These are phyloP conservation scores for Sebastes itinus DNA, from an alignment of 2,797 vertebrate species.

Conservation along the genomic window DNA sequence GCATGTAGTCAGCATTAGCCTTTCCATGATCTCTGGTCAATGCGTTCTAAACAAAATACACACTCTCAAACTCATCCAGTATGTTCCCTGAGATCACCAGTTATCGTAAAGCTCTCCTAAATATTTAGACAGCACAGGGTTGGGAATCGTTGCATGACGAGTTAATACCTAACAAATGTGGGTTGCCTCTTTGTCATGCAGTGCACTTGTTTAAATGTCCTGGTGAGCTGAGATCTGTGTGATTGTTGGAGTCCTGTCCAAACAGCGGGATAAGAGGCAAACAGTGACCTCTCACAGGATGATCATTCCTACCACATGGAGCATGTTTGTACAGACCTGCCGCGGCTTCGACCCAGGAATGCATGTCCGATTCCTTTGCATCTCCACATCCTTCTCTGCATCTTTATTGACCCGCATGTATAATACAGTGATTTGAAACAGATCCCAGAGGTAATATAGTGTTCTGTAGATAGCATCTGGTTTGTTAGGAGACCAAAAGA, in stretches of 20 bases:
- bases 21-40: slow-evolving; percentile 49
- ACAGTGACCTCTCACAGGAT: slow-evolving; percentile 75
- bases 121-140: slow-evolving; percentile 77
- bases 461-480: slow-evolving; percentile 42
- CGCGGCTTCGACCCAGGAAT: slow-evolving; percentile 67
- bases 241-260: slow-evolving; percentile 76
- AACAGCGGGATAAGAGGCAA: slow-evolving; percentile 70
- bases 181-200: slow-evolving; percentile 54
- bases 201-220: slow-evolving; percentile 68
- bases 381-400: slow-evolving; percentile 41
- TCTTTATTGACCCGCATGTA: slow-evolving; percentile 22
- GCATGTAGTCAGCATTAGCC: slow-evolving; percentile 42
- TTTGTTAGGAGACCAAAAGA: slow-evolving; percentile 25
- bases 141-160: slow-evolving; percentile 45
- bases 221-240: slow-evolving; percentile 69
- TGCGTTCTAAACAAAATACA: slow-evolving; percentile 68
- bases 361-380: slow-evolving; percentile 70
- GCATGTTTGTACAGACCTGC: slow-evolving; percentile 75
- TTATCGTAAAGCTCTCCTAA: slow-evolving; percentile 75
- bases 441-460: background rate
- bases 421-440: slow-evolving; percentile 38
- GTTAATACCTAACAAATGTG: slow-evolving; percentile 83
- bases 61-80: slow-evolving; percentile 69
- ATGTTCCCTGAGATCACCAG: slow-evolving; percentile 70
- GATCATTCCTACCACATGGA: slow-evolving; percentile 79